Base-by-base conservation (phyloP, 2,113 vertebrate species). In the Vireo altiloquus region DNA sequence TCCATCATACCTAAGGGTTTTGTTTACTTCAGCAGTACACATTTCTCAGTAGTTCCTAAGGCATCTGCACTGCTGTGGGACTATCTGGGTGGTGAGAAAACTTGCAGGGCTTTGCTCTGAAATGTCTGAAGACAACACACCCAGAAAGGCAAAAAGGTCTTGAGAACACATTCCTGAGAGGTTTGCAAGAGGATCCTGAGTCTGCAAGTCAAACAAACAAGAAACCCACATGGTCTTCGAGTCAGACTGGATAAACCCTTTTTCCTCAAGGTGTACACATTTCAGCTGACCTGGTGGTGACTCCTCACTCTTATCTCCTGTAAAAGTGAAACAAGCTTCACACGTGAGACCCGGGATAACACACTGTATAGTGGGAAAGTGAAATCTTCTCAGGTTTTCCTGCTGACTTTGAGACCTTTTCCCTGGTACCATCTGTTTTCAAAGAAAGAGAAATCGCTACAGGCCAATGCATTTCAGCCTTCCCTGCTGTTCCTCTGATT, bases 321-420 rank as follows among this genome's bases (percentile, higher is more conserved):
- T 82, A 71, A 33, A 78, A 70, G 22, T 31, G 30, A 49, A 78
- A 54, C 13, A 65, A 59, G 27, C 18, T 92, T 75, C 75, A 63
- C 40, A 23, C 5, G 1, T 20, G 25, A 76, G 31, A 81, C 24
- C 7, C 17, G 9, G 35, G n/a, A 40, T 27, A 40, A 56, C 15
- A 28, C 0, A 2, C 15, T 40, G 0, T 23, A 22, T 16, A 14
- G 39, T 19, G 30, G 14, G 70, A 49, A 53, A 60, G 10, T 10
- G 11, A 60, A 86, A 64, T 52, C 57, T 52, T 65, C 52, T 84
- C 63, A 47, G 15, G 21, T 59, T 63, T 86, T 83, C 46, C 72
- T 69, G 44, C 87, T 85, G 71, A 46, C 44, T 85, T 84, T 44
- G 30, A 85, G 75, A 79, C 75, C 57, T 88, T 87, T 90, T 37